Base-by-base conservation (phyloP, 1,140 invertebrate genomes). In the Trypoxylus dichotomus region DNA sequence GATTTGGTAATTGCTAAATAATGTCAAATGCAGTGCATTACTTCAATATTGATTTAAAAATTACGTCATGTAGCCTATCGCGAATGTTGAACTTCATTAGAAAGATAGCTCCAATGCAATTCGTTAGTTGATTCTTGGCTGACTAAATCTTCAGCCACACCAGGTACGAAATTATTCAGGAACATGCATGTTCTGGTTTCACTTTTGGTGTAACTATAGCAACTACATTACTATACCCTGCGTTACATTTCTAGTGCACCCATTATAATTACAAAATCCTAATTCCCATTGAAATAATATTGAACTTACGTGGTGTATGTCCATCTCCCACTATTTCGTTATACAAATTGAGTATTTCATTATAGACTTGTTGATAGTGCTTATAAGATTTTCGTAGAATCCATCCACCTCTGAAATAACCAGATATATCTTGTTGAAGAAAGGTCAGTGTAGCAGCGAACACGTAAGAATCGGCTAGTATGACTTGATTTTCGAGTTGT, bases 391-490 rank as follows among this genome's bases (percentile, higher is more conserved):
- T 92, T 11, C 93, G 85, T 63, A 94, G 85, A 78, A 91, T 89
- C 92, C 93, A 93, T 6, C 92, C 92, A 10, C 91, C 92, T 79
- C 91, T 91, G 15, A 94, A 89, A 81, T 92, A 93, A 47, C 92
- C 90, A 1, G 89, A 88, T 8, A 93, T 86, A 83, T 94, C 92
- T 2, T 92, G 91, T 60, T 83, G 83, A 24, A 84, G 76, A 68
- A 84, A 82, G 10, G 80, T 84, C 58, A 84, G 78, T 60, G 82
- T 84, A 25, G 81, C 83, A 10, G 82, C 43, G 76, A 78, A 78
- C 68, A 93, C 89, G 83, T 93, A 89, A 68, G 90, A 90, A 84
- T 94, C 92, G 0, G 92, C 92, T 25, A 93, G 84, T 21, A 93
- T 90, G 11, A 94, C 91, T 83, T 93, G 91, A 15, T 90, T 87